Evolutionary conservation across 2,888 invertebrate species (phyloP).

Genomic region (Amiota communis): DNA sequence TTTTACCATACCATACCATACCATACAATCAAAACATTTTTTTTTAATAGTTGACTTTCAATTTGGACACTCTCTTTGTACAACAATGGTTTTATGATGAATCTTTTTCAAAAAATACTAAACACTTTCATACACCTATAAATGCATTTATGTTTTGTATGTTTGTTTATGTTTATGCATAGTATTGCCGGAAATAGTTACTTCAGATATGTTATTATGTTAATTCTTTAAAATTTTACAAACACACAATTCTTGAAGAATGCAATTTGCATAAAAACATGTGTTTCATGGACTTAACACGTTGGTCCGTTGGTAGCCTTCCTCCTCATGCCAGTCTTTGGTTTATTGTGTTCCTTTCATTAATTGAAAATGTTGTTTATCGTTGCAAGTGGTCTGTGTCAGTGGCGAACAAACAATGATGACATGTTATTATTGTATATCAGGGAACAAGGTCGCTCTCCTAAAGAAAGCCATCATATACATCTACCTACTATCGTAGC

Average conservation of each 20-base stretch:
- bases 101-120: too few species aligned
- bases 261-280: conserved; percentile 47
- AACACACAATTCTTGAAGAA: not conserved
- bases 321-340: conserved; percentile 35
- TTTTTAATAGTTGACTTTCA: too few species aligned
- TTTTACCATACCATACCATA: too few species aligned
- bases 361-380: conserved; percentile 22
- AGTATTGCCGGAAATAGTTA: conserved; percentile 49
- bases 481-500: too few species aligned
- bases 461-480: too few species aligned
- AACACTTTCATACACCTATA: too few species aligned
- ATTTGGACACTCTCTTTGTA: too few species aligned
- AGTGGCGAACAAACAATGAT: conserved; percentile 65
- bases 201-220: conserved; percentile 57
- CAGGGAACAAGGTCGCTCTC: conserved; percentile 14
- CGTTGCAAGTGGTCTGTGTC: conserved; percentile 20
- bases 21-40: too few species aligned
- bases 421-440: conserved; percentile 63
- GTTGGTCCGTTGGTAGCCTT: not conserved
- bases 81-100: too few species aligned
- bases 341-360: conserved; percentile 34
- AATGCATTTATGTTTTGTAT: too few species aligned
- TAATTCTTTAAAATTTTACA: conserved; percentile 45
- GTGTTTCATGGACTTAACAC: conserved; percentile 47
- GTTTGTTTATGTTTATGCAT: too few species aligned